Conservation (phyloP, 92 coral and sea anemone species). For the Epizoanthus rinbou region DNA sequence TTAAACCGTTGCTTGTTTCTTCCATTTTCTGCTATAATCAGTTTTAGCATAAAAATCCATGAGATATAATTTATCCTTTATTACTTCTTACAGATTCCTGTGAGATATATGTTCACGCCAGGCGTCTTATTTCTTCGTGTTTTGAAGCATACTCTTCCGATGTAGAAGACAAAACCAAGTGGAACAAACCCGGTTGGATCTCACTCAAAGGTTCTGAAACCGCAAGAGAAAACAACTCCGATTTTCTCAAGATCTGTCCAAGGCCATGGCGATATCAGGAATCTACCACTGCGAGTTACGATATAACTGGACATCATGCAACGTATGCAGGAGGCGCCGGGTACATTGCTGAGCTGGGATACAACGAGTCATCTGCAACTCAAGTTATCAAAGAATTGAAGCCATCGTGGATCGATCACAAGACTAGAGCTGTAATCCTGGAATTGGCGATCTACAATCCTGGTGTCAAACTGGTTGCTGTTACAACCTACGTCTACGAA, state of each 20-base stretch:
- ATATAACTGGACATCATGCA: no score
- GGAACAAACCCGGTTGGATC: slow-evolving; percentile 12
- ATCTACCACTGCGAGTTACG: not conserved
- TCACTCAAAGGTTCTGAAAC: not conserved
- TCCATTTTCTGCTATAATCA: no score
- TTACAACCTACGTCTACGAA: not conserved
- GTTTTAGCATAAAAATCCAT: no score
- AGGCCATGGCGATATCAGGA: not conserved
- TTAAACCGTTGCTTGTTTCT: no score
- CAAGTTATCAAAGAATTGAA: slow-evolving; percentile 21
- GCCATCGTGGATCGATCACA: slow-evolving; percentile 43
- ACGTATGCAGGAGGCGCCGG: slow-evolving; percentile 9
- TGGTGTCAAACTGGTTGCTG: not conserved
- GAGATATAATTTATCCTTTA: no score
- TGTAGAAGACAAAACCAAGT: not conserved
- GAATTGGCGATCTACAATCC: not conserved
- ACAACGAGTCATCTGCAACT: slow-evolving; percentile 36
- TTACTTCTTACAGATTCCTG: no score
- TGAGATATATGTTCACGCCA: no score
- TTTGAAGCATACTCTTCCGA: not conserved
- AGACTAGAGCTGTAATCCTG: slow-evolving; percentile 8
- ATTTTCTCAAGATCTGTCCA: not conserved
- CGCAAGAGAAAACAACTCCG: not conserved
- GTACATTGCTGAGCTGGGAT: slow-evolving; percentile 36
- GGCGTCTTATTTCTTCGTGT: not conserved